Conservation (phyloP, 2,888 invertebrate genomes). For the Chouioia cunea region DNA sequence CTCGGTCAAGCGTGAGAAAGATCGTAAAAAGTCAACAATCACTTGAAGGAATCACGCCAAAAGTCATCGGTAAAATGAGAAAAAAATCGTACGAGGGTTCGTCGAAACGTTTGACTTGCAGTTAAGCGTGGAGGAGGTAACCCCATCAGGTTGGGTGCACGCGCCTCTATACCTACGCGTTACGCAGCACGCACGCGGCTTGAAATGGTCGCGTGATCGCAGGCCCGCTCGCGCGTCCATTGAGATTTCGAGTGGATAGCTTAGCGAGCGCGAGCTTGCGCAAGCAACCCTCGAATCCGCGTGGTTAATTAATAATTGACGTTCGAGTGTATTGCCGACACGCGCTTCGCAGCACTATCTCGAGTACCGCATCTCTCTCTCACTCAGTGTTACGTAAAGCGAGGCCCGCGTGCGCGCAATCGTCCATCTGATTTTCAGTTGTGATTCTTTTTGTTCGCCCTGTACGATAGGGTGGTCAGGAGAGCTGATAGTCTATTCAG, state of each 20-base stretch:
- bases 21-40: slow-evolving; percentile 5
- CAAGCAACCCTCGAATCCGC: slow-evolving; percentile 38
- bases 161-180: slow-evolving; percentile 1
- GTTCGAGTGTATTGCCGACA: slow-evolving; percentile 49
- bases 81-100: background rate
- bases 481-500: background rate
- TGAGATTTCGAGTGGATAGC: slow-evolving; percentile 38
- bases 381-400: background rate
- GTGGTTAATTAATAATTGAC: slow-evolving; percentile 62
- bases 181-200: slow-evolving; percentile 16
- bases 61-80: background rate
- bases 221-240: slow-evolving; percentile 31
- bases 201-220: slow-evolving; percentile 55
- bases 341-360: slow-evolving; percentile 36
- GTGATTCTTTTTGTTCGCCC: background rate
- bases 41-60: slow-evolving; percentile 6
- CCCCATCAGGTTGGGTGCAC: slow-evolving; percentile 1
- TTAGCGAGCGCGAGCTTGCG: slow-evolving; percentile 11
- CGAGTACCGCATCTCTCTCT: background rate
- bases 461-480: background rate
- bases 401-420: slow-evolving; percentile 24
- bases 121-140: background rate
- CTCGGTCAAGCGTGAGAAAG: slow-evolving; percentile 35
- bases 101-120: slow-evolving; percentile 30
- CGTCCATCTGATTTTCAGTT: slow-evolving; percentile 23